phyloP scores from a whole-genome alignment of 2,113 vertebrate genomes.

The Mus spicilegus region DNA sequence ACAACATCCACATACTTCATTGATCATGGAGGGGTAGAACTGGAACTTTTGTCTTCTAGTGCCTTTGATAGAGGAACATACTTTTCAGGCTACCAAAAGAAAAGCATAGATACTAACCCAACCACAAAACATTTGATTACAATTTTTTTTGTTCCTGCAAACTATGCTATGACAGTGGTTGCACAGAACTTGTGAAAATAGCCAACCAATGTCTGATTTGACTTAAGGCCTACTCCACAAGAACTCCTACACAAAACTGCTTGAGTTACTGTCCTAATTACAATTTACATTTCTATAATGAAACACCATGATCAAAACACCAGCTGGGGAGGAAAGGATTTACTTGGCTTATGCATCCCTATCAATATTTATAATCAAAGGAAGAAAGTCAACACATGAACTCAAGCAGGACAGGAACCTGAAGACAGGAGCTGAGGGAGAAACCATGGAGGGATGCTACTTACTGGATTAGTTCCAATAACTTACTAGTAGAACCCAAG shows the following conservation, averaged over 20 bases:
- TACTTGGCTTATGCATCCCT: neutral
- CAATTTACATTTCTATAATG: neutral
- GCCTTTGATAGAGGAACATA: too few species aligned
- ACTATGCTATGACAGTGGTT: too few species aligned
- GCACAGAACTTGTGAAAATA: too few species aligned
- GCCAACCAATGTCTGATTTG: neutral
- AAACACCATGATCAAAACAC: neutral
- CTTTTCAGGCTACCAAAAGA: too few species aligned
- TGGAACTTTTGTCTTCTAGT: neutral
- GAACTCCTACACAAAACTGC: neutral
- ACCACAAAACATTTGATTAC: too few species aligned
- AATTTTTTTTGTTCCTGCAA: too few species aligned
- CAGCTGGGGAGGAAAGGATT: neutral
- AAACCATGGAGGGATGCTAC: neutral
- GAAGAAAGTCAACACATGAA: neutral
- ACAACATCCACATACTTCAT: neutral
- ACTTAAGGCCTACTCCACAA: neutral
- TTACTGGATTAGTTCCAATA: neutral
- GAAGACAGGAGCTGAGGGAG: too few species aligned
- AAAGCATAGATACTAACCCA: too few species aligned
- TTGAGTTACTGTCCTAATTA: neutral
- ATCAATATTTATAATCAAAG: neutral
- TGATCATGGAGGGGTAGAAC: neutral
- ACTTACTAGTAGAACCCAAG: neutral
- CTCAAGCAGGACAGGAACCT: neutral